A percentile compares a stretch with the other conserved stretches of the same genome.
Evolutionary conservation across 1,140 invertebrate genomes (phyloP).

Genomic region (Drosophila quadrilineata): DNA sequence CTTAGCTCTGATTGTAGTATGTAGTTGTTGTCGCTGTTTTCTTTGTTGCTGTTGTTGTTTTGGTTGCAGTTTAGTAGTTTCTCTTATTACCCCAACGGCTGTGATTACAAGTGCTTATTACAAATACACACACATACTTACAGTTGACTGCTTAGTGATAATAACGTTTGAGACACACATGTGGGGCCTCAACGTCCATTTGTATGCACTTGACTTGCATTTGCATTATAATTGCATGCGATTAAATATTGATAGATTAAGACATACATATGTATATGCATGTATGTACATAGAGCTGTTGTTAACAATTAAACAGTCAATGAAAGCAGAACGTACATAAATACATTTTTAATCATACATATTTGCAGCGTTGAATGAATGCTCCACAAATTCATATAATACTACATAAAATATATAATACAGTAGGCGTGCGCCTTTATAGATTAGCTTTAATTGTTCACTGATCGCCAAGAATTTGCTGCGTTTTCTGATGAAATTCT

Average conservation of each 20-base stretch:
- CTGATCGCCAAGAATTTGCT: too few relatives aligned
- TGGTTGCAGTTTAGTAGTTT: slow-evolving; percentile 25
- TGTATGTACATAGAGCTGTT: background rate
- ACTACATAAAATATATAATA: too few relatives aligned
- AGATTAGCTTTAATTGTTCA: too few relatives aligned
- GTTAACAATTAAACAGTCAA: slow-evolving; percentile 35
- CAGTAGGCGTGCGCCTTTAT: too few relatives aligned
- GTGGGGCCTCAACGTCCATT: background rate
- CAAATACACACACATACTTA: slow-evolving; percentile 1
- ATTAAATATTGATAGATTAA: slow-evolving; percentile 21
- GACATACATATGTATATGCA: background rate
- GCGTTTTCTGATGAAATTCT: background rate
- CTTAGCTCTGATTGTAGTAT: slow-evolving; percentile 10
- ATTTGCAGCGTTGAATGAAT: slow-evolving; percentile 20
- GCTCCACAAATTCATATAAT: background rate
- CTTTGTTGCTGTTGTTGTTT: slow-evolving; percentile 4
- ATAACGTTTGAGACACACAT: background rate
- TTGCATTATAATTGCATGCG: slow-evolving; percentile 27
- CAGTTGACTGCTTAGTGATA: background rate
- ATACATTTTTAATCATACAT: too few relatives aligned
- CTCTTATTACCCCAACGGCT: slow-evolving; percentile 30
- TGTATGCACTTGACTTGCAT: slow-evolving; percentile 35
- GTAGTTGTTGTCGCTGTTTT: slow-evolving; percentile 17
- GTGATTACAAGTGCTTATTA: slow-evolving; percentile 35
- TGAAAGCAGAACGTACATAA: slow-evolving; percentile 32